Conservation (phyloP, 2,113 vertebrate genomes). For the Sula dactylatra region DNA sequence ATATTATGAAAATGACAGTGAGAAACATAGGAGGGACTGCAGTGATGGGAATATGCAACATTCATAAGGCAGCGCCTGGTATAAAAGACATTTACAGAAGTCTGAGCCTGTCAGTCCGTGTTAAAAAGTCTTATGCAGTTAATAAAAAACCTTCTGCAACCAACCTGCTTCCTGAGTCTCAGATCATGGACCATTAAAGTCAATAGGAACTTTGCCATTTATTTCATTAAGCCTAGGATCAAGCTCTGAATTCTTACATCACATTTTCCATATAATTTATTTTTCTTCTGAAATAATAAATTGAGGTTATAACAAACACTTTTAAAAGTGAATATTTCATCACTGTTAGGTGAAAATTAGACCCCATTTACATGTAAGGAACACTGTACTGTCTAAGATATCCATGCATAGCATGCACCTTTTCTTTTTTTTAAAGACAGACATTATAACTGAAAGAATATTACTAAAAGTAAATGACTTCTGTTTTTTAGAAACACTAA, state of each 20-base stretch:
- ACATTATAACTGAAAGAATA: neutral
- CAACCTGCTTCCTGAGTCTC: neutral
- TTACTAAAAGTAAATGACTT: neutral
- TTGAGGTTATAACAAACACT: neutral
- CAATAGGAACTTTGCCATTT: neutral
- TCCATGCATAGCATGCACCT: rapidly evolving
- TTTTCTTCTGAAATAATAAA: neutral
- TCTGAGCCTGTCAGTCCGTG: neutral
- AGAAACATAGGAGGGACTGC: neutral
- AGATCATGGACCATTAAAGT: neutral
- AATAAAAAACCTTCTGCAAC: neutral
- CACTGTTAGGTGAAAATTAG: neutral
- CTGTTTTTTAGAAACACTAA: neutral
- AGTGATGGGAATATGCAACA: neutral
- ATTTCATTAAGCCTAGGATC: neutral
- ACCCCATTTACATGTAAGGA: neutral
- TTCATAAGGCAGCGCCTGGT: neutral
- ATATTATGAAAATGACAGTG: neutral
- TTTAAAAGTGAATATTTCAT: neutral
- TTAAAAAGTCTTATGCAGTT: neutral
- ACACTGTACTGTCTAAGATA: neutral
- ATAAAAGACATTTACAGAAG: neutral
- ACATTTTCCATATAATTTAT: neutral
- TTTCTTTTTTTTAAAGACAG: neutral
- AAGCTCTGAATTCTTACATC: neutral